Evolutionary conservation across 2,113 vertebrate genomes (phyloP).

Genomic region (Pachyramphus minor): DNA sequence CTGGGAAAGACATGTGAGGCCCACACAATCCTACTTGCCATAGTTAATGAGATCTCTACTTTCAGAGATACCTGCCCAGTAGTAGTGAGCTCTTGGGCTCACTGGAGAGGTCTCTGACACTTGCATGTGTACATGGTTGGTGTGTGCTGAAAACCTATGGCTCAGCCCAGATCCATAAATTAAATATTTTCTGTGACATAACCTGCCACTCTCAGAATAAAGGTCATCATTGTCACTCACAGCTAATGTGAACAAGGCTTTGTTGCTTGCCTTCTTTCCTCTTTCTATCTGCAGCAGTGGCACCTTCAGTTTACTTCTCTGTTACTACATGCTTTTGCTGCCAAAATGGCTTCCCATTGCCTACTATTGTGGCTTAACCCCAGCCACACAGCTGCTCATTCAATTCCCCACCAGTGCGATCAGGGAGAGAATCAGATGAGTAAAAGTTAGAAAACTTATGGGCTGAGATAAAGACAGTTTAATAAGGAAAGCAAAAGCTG

Average conservation of each 20-base stretch:
- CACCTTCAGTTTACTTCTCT: neutral
- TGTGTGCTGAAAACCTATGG: neutral
- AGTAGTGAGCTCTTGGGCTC: neutral
- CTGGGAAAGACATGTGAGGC: accelerated
- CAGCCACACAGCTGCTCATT: accelerated
- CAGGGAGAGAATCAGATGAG: neutral
- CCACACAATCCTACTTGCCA: neutral
- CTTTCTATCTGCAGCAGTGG: neutral
- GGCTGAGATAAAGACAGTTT: neutral
- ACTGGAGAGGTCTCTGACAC: neutral
- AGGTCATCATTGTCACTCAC: neutral
- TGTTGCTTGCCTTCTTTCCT: neutral
- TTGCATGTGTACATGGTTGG: accelerated
- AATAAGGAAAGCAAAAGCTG: neutral
- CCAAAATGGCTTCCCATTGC: neutral
- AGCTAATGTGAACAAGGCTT: neutral
- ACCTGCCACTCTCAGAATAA: neutral
- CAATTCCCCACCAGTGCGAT: neutral
- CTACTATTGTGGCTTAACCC: accelerated
- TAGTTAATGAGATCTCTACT: neutral
- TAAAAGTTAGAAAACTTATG: neutral
- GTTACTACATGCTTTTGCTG: neutral
- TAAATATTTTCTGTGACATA: neutral
- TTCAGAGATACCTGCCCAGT: neutral
- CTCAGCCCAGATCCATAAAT: neutral